Evolutionary conservation across 2,888 invertebrate species (phyloP), one percentile per base, ranked within the genome.

Genomic region (Cotesia congregata): DNA sequence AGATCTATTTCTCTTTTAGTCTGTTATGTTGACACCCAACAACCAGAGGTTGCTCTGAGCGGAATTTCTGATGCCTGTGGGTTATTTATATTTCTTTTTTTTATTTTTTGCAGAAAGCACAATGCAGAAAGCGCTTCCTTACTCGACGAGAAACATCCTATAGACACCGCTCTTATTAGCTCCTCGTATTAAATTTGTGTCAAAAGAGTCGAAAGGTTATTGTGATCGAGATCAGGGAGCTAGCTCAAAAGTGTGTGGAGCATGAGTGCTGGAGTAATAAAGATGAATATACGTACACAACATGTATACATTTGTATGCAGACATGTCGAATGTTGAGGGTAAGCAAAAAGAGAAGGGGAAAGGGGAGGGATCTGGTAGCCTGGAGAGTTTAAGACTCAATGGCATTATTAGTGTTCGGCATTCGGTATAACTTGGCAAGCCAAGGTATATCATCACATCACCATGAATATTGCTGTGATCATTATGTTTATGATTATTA

Each of bases 331-430:
- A 30, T 30, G 30, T 30, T 30, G 30, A 30, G 4, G 30, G 3
- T 30, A 3, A 3, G 30, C 3, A 3, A 30, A 50, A 9, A 50
- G 50, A 50, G 50, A 50, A 12, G 50, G 9, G 7, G 12, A 50
- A 30, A 30, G 30, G 30, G 30, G 30, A 30, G 30, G 30, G 30
- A 3, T 30, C 30, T 50, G 9, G 12, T 50, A 50, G 50, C 50
- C 50, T 50, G 50, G 12, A 50, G 50, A 50, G 50, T 9, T 50
- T 50, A 50, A 50, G 50, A 50, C 12, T 50, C 70, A 70, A 38
- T 59, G 60, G 72, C 71, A 72, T 72, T 72, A 64, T 72, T 64
- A 40, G 38, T 41, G 72, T 50, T 50, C 30, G 30, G 30, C 3
- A 30, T 30, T 50, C 68, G 67, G 60, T 70, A 20, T 60, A 60